Evolutionary conservation across 2,113 vertebrate species (phyloP).

Genomic region (Trematomus loennbergii): DNA sequence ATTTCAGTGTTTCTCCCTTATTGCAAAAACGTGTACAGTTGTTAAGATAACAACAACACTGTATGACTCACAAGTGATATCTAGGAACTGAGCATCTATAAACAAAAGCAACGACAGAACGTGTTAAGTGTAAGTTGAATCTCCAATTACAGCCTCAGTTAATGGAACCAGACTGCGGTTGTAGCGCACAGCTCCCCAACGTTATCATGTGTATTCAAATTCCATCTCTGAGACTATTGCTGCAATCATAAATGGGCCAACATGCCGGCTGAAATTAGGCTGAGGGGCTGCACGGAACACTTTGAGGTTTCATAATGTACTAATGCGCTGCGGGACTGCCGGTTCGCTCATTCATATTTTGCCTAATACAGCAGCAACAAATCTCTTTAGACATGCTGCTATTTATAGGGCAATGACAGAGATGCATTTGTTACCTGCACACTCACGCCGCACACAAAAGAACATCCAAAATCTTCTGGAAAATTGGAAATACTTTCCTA

Average conservation of each 20-base stretch:
- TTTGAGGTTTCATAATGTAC: constrained; percentile 24
- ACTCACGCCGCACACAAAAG: not conserved
- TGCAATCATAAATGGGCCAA: constrained; percentile 16
- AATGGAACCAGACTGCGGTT: not conserved
- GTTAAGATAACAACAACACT: not conserved
- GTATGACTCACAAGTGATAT: not conserved
- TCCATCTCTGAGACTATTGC: constrained; percentile 10
- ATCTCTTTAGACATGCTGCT: constrained; percentile 7
- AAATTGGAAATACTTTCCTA: not conserved
- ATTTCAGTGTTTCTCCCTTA: not conserved
- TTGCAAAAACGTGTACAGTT: not conserved
- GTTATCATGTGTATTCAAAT: constrained; percentile 26
- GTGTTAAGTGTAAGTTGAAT: not conserved
- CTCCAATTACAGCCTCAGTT: not conserved
- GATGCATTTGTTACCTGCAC: not conserved
- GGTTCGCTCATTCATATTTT: constrained; percentile 38
- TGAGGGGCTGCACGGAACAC: constrained; percentile 31
- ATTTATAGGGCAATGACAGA: constrained; percentile 10
- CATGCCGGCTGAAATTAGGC: constrained; percentile 8
- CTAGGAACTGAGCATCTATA: not conserved
- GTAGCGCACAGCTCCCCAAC: constrained; percentile 5
- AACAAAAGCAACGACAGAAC: constrained; percentile 15
- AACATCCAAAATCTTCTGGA: not conserved
- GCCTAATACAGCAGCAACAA: constrained; percentile 35
- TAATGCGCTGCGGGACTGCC: constrained; percentile 16